phyloP scores from a whole-genome alignment of 2,113 vertebrate genomes.

The Myrmecophaga tridactyla region DNA sequence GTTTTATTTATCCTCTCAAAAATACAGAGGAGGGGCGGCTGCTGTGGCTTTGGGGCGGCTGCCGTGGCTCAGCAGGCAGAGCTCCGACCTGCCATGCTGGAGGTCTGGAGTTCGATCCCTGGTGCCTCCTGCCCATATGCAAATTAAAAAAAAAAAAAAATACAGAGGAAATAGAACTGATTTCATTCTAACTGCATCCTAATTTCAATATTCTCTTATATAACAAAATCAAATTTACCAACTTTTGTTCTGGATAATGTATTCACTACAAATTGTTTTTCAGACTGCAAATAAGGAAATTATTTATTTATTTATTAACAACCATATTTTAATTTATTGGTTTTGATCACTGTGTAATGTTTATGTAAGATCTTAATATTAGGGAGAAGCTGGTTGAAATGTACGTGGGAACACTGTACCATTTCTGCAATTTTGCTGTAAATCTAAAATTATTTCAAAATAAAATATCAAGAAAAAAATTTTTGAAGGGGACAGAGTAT shows the following conservation, averaged over 20 bases:
- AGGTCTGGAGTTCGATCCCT: no score
- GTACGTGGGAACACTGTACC: background rate
- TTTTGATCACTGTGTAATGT: background rate
- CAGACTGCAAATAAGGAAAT: background rate
- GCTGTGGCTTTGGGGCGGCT: no score
- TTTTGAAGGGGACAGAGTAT: background rate
- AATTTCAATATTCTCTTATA: background rate
- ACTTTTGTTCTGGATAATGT: background rate
- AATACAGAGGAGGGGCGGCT: background rate
- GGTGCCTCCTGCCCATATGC: no score
- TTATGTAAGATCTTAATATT: background rate
- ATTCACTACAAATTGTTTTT: constrained; percentile 18
- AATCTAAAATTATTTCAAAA: constrained; percentile 12
- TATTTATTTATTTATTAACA: constrained; percentile 7
- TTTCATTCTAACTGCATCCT: background rate
- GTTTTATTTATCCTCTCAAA: background rate
- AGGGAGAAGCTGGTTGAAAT: background rate
- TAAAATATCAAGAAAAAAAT: background rate
- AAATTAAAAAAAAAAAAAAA: no score
- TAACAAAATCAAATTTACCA: background rate
- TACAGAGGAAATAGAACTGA: background rate
- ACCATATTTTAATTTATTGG: background rate
- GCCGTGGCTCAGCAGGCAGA: no score
- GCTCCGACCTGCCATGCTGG: no score
- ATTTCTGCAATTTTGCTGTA: background rate